Conservation (phyloP, 2,888 invertebrate species). For the Brenthis ino region DNA sequence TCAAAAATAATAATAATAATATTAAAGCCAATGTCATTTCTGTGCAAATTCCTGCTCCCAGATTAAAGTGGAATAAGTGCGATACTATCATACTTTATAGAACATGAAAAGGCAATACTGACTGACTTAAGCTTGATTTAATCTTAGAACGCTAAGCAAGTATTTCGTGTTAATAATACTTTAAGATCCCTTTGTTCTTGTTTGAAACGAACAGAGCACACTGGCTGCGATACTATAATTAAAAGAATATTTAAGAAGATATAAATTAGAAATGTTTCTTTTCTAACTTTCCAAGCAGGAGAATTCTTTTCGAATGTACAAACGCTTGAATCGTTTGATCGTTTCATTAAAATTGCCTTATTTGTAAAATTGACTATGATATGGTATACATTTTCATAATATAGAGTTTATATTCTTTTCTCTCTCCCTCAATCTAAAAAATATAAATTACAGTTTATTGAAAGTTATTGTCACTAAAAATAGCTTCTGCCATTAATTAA, state of each 20-base stretch:
- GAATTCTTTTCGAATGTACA: neutral
- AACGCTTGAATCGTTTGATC: no score
- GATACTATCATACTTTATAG: constrained; percentile 66
- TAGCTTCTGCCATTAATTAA: no score
- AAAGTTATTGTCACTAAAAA: no score
- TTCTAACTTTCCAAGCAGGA: neutral
- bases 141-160: constrained; percentile 28
- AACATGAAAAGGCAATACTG: constrained; percentile 35
- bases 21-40: neutral
- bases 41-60: neutral
- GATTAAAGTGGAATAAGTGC: constrained; percentile 47
- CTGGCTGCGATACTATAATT: constrained; percentile 8
- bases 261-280: neutral
- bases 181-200: constrained; percentile 24
- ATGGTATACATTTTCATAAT: no score
- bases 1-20: neutral
- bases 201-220: constrained; percentile 10
- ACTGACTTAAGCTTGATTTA: constrained; percentile 28
- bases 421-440: no score
- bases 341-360: no score
- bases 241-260: constrained; percentile 3
- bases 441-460: no score
- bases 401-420: no score
- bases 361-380: no score
- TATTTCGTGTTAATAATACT: constrained; percentile 28